Percentiles rank a stretch among this genome's conserved stretches.
Evolutionary conservation across 2,888 invertebrate species (phyloP).

Genomic region (Apoda limacodes): DNA sequence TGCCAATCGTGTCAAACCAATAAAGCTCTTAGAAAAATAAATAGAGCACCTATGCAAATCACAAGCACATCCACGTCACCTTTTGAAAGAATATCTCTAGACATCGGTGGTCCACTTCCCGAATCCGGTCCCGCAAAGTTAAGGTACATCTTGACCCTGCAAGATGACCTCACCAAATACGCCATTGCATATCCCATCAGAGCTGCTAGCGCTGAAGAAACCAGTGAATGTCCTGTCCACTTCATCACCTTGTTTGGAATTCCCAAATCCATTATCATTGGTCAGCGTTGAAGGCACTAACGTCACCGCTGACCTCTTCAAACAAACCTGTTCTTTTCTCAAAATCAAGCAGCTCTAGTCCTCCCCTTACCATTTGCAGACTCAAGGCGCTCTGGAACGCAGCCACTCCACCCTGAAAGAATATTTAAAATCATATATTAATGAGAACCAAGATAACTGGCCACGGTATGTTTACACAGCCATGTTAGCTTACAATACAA

Average conservation of each 20-base stretch:
- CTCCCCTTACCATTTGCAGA: conserved; percentile 21
- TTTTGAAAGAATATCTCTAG: conserved; percentile 7
- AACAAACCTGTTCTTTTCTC: too few species aligned
- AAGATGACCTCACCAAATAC: conserved; percentile 20
- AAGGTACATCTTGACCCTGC: conserved; percentile 16
- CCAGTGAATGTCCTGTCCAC: conserved; percentile 14
- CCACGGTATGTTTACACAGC: too few species aligned
- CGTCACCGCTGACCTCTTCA: too few species aligned
- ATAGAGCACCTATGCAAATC: too few species aligned
- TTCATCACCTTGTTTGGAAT: conserved; percentile 20
- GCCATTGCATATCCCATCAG: conserved; percentile 12
- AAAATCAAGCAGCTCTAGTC: too few species aligned
- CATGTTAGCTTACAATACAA: too few species aligned
- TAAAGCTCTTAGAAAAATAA: conserved; percentile 9
- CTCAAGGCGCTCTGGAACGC: conserved; percentile 20
- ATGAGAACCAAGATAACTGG: too few species aligned
- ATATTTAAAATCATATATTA: too few species aligned
- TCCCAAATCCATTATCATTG: conserved; percentile 18
- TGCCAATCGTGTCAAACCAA: conserved; percentile 11
- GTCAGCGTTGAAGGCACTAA: conserved; percentile 22
- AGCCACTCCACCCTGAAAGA: too few species aligned
- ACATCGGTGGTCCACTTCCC: conserved; percentile 19
- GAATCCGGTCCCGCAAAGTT: conserved; percentile 11
- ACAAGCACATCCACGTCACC: conserved; percentile 8
- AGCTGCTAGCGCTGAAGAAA: conserved; percentile 16